Evolutionary conservation across 2,888 invertebrate genomes (phyloP), one percentile per base, ranked within the genome.

Genomic region (Prosapia bicincta): DNA sequence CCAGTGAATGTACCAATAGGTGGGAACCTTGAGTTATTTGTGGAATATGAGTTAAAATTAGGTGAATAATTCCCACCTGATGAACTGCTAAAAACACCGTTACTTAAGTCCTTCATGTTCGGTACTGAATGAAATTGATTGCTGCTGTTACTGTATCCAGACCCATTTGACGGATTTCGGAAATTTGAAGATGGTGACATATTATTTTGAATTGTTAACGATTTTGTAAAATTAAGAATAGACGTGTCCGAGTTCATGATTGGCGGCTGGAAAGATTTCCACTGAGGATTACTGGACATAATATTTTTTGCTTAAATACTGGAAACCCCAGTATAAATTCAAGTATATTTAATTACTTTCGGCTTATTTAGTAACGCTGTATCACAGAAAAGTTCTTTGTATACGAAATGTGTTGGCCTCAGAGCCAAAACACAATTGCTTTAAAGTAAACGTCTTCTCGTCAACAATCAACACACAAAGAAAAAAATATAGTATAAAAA

Each of bases 231-330:
- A 85, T 94, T 93, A 85, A 93, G 90, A 87, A 93, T 91, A 84
- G 93, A 90, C 83, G 90, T 89, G 86, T 94, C 92, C 85, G 92
- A 90, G 87, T 91, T 91, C 89, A 92, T 90, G 89, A 90, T 90
- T 88, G 93, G 93, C 93, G 94, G 93, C 91, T 94, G 94, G 92
- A 94, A 93, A 87, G 91, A 90, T 89, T 92, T 93, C 93, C 93
- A 93, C 92, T 93, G 93, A 92, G 92, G 90, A 92, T 93, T 92
- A 87, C 89, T 91, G 87, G 92, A 92, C 93, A 93, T 92, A 83
- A 71, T 74, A 70, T 70, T 28, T 76, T 72, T 72, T 26, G 26
- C 26, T 68, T 25, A 30, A 32, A 66, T 75, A 26, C 71, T 78
- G 81, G 80, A 79, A 73, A 74, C 25, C 5, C 32, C 26, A 74